A percentile compares a stretch with the other conserved stretches of the same genome.
phyloP scores from a whole-genome alignment of 1,140 invertebrate species.

The Camponotus vicinus region DNA sequence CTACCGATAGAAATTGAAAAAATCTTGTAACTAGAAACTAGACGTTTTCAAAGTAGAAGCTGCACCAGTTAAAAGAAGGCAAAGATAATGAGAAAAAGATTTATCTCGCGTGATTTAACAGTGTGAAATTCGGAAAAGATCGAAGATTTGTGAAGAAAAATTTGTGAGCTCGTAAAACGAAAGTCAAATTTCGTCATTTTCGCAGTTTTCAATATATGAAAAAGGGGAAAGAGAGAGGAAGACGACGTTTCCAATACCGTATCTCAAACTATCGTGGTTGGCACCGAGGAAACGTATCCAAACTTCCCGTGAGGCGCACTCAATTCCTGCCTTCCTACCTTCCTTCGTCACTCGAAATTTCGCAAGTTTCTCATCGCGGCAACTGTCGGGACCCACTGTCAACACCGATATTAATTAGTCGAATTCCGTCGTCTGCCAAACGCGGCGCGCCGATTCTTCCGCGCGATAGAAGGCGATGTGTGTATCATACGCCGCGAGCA shows the following conservation, averaged over 20 bases:
- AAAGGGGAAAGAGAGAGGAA: not conserved
- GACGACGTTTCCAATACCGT: conserved; percentile 27
- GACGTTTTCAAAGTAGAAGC: not conserved
- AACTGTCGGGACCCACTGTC: conserved; percentile 66
- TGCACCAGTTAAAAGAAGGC: not conserved
- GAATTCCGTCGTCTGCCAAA: conserved; percentile 61
- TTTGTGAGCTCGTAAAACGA: not conserved
- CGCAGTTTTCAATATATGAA: conserved; percentile 17
- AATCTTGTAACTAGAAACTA: not conserved
- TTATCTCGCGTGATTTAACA: not conserved
- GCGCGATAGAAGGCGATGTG: conserved; percentile 28
- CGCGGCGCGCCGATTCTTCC: conserved; percentile 63
- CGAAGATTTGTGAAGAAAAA: not conserved
- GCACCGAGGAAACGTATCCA: conserved; percentile 19
- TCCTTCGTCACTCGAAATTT: conserved; percentile 56
- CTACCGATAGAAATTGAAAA: not conserved
- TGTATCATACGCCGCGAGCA: conserved; percentile 51
- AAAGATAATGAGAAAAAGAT: not conserved
- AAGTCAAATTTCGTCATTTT: not conserved
- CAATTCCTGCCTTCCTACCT: conserved; percentile 36
- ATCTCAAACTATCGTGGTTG: conserved; percentile 30
- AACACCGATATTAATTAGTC: conserved; percentile 77
- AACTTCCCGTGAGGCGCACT: conserved; percentile 45
- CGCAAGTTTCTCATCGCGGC: conserved; percentile 61
- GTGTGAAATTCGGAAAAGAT: too few species aligned